These are phyloP conservation scores for Eucidaris tribuloides DNA, from an alignment of 35 echinoderm and acorn worm species.

Conservation along the genomic window DNA sequence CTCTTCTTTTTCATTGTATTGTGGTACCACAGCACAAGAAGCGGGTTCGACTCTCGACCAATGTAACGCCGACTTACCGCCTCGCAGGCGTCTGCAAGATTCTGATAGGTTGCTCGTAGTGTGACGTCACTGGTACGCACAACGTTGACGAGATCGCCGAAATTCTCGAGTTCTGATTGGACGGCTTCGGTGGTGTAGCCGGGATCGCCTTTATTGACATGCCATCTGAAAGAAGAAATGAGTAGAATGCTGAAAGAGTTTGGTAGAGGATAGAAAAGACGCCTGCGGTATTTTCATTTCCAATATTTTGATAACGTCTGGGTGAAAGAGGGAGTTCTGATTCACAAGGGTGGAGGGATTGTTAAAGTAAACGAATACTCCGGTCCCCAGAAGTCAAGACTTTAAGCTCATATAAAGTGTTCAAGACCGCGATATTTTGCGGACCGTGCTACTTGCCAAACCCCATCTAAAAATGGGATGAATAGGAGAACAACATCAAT, in stretches of 20 bases:
- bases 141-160: constrained; percentile 12
- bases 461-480: too few relatives aligned
- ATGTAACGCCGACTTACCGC: background rate
- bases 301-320: background rate
- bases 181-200: constrained; percentile 5
- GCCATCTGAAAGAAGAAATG: background rate
- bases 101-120: background rate
- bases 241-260: background rate
- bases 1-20: constrained; percentile 32
- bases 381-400: background rate
- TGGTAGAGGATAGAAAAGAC: background rate
- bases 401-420: background rate
- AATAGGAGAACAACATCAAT: background rate
- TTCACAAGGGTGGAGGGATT: background rate
- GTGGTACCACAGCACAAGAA: constrained; percentile 39
- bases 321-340: background rate
- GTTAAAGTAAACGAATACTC: background rate
- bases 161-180: background rate
- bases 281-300: background rate
- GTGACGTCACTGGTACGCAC: background rate
- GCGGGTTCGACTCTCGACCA: constrained; percentile 7
- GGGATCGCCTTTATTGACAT: background rate
- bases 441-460: too few relatives aligned
- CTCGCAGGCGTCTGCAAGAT: constrained; percentile 8
- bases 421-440: too few relatives aligned